A percentile compares a stretch with the other conserved stretches of the same genome.
Evolutionary conservation across 2,113 vertebrate genomes (phyloP).

Genomic region (Ahaetulla prasina): DNA sequence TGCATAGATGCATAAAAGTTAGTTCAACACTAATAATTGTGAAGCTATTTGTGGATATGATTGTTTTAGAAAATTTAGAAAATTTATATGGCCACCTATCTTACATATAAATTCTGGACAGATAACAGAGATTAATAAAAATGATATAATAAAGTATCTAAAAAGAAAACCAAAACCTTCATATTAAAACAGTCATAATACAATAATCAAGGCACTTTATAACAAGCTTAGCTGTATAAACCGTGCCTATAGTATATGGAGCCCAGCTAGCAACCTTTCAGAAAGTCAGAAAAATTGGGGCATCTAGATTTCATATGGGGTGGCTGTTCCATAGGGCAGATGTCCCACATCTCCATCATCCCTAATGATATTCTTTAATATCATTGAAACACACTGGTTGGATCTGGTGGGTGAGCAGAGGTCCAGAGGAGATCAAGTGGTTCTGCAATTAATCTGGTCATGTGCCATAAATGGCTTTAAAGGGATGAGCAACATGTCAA

Average conservation of each 20-base stretch:
- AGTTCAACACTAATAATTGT: not conserved
- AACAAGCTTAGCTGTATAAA: not conserved
- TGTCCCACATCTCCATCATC: not conserved
- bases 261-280: not conserved
- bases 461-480: not conserved
- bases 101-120: not conserved
- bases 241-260: not conserved
- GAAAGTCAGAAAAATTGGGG: not conserved
- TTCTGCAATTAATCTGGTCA: not conserved
- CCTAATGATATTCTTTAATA: not conserved
- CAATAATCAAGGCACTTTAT: not conserved
- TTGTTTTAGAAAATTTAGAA: not conserved
- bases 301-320: not conserved
- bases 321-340: not conserved
- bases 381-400: not conserved
- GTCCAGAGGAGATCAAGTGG: not conserved
- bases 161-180: not conserved
- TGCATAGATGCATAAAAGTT: not conserved
- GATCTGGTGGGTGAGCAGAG: not conserved
- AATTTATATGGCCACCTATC: not conserved
- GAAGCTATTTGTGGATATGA: not conserved
- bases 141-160: not conserved
- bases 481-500: not conserved
- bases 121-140: not conserved
- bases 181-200: not conserved